Percentiles rank a stretch among this genome's conserved stretches.
These are phyloP conservation scores for Hemibagrus wyckioides DNA, from an alignment of 2,113 vertebrate genomes.

Conservation along the genomic window DNA sequence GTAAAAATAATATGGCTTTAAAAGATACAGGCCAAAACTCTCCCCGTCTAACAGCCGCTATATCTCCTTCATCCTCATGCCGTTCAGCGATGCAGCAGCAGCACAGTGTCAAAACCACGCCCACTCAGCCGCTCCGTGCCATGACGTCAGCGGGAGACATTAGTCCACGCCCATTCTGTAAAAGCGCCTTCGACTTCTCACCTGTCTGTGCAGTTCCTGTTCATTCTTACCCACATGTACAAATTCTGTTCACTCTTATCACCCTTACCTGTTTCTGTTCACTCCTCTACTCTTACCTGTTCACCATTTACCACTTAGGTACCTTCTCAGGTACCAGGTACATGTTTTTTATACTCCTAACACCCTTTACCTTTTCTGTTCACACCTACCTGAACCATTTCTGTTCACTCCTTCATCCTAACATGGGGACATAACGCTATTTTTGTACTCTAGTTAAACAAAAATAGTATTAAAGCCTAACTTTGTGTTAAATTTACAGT, in stretches of 20 bases:
- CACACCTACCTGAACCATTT: no score
- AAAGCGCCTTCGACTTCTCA: slow-evolving; percentile 6
- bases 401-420: background rate
- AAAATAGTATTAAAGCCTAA: background rate
- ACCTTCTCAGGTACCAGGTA: no score
- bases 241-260: background rate
- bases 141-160: slow-evolving; percentile 64
- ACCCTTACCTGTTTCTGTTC: background rate
- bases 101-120: slow-evolving; percentile 66
- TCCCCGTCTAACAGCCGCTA: slow-evolving; percentile 57
- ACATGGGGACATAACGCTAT: no score
- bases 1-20: slow-evolving; percentile 60
- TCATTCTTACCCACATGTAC: no score
- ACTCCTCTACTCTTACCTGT: no score
- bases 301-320: no score
- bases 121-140: slow-evolving; percentile 61
- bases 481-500: background rate
- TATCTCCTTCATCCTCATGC: slow-evolving; percentile 72
- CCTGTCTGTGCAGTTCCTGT: background rate
- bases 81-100: slow-evolving; percentile 81
- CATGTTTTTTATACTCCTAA: background rate
- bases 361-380: no score
- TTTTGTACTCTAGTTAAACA: background rate
- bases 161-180: slow-evolving; percentile 29
- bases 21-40: slow-evolving; percentile 54